phyloP scores from a whole-genome alignment of 2,888 invertebrate species.

The Eudemis profundana region DNA sequence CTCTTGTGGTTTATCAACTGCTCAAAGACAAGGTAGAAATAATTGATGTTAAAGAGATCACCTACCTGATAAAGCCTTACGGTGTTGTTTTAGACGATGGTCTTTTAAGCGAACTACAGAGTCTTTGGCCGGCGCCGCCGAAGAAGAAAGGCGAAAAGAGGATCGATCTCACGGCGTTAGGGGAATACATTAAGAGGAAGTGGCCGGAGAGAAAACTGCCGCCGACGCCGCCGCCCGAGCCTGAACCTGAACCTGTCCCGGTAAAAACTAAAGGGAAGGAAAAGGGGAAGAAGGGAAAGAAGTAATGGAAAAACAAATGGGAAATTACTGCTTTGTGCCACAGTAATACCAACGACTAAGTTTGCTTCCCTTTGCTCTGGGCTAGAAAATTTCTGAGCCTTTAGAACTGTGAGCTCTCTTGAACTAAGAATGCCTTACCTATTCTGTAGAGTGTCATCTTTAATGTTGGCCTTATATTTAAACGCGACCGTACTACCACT shows the following conservation, averaged over 20 bases:
- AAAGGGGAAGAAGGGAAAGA: slow-evolving; percentile 21
- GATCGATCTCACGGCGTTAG: slow-evolving; percentile 49
- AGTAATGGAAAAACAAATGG: background rate
- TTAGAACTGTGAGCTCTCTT: too few relatives aligned
- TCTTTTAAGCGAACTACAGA: background rate
- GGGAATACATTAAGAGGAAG: slow-evolving; percentile 60
- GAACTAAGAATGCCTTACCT: too few relatives aligned
- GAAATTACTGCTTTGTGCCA: background rate
- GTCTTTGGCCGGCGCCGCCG: slow-evolving; percentile 2
- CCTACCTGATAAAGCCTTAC: slow-evolving; percentile 45
- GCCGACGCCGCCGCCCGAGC: slow-evolving; percentile 57
- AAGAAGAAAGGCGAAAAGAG: slow-evolving; percentile 4
- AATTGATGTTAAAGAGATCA: slow-evolving; percentile 52
- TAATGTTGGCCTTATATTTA: too few relatives aligned
- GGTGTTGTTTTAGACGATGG: slow-evolving; percentile 54
- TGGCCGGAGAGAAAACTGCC: slow-evolving; percentile 64
- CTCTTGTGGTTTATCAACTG: slow-evolving; percentile 53
- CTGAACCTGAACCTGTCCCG: slow-evolving; percentile 10
- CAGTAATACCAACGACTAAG: background rate
- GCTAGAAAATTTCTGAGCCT: too few relatives aligned
- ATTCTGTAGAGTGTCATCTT: too few relatives aligned
- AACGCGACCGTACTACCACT: too few relatives aligned
- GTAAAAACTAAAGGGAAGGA: slow-evolving; percentile 9
- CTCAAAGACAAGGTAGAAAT: slow-evolving; percentile 50
- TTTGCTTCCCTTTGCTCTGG: too few relatives aligned